These are phyloP conservation scores for Sinotaia quadrata DNA, from an alignment of 2,888 invertebrate genomes.

Conservation along the genomic window DNA sequence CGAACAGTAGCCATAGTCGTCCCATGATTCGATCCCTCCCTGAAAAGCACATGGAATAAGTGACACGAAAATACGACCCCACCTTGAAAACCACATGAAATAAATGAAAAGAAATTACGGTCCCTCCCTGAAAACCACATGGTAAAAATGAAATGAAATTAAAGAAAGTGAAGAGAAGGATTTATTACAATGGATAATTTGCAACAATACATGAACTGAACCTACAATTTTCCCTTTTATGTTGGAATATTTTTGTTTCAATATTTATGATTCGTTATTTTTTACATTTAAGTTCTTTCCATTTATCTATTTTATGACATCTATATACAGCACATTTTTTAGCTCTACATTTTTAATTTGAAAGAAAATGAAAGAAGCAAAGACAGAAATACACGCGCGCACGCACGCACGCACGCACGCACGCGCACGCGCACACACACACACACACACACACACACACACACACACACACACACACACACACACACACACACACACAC, in stretches of 20 bases:
- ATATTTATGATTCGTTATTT: no score
- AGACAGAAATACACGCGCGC: neutral
- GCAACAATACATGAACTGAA: no score
- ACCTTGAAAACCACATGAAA: neutral
- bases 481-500: neutral
- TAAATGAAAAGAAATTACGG: neutral
- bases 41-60: constrained; percentile 26
- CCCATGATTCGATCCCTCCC: constrained; percentile 61
- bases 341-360: no score
- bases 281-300: no score
- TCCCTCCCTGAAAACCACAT: neutral
- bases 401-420: constrained; percentile 13
- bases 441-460: neutral
- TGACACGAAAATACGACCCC: neutral
- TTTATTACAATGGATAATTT: no score
- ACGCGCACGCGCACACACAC: constrained; percentile 4
- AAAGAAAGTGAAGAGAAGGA: no score
- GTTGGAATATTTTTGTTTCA: no score
- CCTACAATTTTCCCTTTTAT: no score
- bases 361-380: no score
- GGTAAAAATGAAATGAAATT: neutral
- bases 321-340: no score
- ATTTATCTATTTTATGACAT: no score
- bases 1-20: constrained; percentile 58
- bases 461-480: neutral